Base-by-base conservation (phyloP, 1,140 invertebrate species). In the Coenobita brevimanus region DNA sequence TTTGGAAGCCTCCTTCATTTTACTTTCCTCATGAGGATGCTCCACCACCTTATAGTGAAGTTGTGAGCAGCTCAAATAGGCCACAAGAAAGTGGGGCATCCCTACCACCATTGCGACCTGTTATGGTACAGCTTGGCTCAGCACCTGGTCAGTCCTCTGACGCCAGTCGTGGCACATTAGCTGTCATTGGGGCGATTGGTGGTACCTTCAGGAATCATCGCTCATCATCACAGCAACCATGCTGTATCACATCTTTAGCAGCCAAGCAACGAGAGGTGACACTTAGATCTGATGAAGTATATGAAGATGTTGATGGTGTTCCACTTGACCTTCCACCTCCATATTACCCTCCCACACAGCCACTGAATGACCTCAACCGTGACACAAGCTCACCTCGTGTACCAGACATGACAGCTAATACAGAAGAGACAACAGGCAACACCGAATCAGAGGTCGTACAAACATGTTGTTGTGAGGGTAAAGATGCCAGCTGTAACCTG, bases 1-100 rank as follows among this genome's bases (percentile, higher is more conserved):
- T 86, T 3, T 90, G 89, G 89, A 90, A 90, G 64, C 84, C 89
- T 24, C 82, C 89, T 10, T 80, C 82, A 21, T 89, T 82, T 79
- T 89, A 89, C 46, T 89, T 82, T n/a, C 73, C 79, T 15, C 81
- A 85, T 84, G 83, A 83, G 33, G 89, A 90, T 83, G 89, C 89
- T 64, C 89, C 89, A 33, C 89, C 89, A 84, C 89, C 89, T 3
- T 90, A 90, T 80, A 90, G 89, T 75, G 89, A 90, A 80, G 89
- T 88, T 17, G 80, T 90, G 17, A 57, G 36, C n/a, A 89, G 46
- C 33, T 76, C 79, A n/a, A 67, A 67, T 27, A 76, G 80, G 50
- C 21, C 82, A 36, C 38, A 67, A 33, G 80, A 89, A 57, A 67
- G 75, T 27, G 69, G 78, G n/a, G 30, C 50, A 24, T 64, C 85